A percentile compares a stretch with the other conserved stretches of the same genome.
phyloP scores from a whole-genome alignment of 2,797 vertebrate genomes.

The Calcarius lapponicus region DNA sequence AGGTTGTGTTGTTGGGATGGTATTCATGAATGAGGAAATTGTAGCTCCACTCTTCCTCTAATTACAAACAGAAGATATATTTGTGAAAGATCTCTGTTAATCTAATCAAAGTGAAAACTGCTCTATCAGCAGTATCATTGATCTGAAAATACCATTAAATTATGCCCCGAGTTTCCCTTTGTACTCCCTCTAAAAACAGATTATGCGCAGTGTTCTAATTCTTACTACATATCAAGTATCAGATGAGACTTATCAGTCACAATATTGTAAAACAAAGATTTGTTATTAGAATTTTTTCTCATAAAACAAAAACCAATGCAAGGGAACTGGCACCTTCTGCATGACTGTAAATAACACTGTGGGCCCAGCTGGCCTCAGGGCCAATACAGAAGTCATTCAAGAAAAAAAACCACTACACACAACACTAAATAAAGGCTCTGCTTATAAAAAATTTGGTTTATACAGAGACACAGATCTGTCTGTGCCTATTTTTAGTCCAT shows the following conservation, averaged over 20 bases:
- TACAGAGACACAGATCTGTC: background rate
- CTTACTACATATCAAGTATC: background rate
- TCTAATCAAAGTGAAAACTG: background rate
- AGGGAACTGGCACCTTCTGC: background rate
- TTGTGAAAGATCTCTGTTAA: background rate
- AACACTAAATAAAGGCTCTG: background rate
- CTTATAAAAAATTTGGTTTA: background rate
- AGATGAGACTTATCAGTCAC: background rate
- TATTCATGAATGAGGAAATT: conserved; percentile 93
- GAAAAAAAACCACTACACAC: background rate
- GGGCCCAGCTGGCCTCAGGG: background rate
- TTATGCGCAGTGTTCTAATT: background rate
- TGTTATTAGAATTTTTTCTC: background rate
- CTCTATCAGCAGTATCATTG: background rate
- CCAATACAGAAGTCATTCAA: background rate
- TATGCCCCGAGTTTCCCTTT: background rate
- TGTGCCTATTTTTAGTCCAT: background rate
- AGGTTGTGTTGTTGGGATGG: conserved; percentile 90
- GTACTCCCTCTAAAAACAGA: background rate
- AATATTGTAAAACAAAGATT: background rate
- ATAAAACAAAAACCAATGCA: background rate
- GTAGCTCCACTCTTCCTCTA: conserved; percentile 92
- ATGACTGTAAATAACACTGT: background rate
- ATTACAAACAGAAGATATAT: background rate
- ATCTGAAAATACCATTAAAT: background rate